Conservation (phyloP, 2,113 vertebrate genomes). For the Merops nubicus region DNA sequence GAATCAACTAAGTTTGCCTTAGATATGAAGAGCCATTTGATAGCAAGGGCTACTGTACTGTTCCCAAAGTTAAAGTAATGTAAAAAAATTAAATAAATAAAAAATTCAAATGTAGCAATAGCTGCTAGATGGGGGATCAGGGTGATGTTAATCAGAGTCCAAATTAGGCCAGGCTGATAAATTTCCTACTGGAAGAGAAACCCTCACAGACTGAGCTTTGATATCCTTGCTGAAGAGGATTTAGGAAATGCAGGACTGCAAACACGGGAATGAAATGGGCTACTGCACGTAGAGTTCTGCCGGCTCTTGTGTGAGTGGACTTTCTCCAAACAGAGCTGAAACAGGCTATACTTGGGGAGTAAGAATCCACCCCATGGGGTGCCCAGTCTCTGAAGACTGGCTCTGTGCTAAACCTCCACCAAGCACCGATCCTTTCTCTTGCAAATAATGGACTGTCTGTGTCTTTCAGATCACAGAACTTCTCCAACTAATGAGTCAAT, state of each 20-base stretch:
- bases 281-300: neutral
- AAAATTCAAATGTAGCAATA: neutral
- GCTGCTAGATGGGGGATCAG: neutral
- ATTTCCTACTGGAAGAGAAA: neutral
- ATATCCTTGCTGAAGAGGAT: neutral
- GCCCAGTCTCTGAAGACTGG: neutral
- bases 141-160: neutral
- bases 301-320: neutral
- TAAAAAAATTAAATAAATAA: too few relatives aligned
- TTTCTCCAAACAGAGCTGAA: neutral
- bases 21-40: neutral
- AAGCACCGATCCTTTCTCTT: neutral
- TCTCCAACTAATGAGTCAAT: constrained; percentile 95
- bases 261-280: neutral
- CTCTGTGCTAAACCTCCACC: neutral
- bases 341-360: neutral
- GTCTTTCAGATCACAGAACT: constrained; percentile 88
- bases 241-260: neutral
- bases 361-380: neutral
- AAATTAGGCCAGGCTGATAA: neutral
- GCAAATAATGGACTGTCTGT: neutral
- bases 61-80: neutral
- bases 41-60: neutral
- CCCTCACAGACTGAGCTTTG: neutral
- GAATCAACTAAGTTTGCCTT: neutral